Percentiles rank a stretch among this genome's conserved stretches.
These are phyloP conservation scores for Elanoides forficatus DNA, from an alignment of 2,113 vertebrate genomes.

Conservation along the genomic window DNA sequence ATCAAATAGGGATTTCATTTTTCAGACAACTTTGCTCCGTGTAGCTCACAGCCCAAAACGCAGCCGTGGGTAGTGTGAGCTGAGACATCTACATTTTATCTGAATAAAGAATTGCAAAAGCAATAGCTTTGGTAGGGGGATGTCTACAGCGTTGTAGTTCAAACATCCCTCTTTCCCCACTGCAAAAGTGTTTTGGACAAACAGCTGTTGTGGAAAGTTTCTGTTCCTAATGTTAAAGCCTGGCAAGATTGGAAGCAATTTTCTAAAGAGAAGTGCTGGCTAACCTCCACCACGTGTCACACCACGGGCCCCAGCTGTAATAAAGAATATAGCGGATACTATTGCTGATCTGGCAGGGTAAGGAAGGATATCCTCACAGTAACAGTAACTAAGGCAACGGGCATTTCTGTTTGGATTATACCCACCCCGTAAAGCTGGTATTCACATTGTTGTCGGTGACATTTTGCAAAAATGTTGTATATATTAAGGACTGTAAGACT, in stretches of 20 bases:
- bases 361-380: neutral
- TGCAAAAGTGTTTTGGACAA: neutral
- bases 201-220: neutral
- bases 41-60: neutral
- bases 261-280: neutral
- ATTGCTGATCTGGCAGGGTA: neutral
- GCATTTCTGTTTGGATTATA: neutral
- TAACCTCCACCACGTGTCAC: neutral
- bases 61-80: neutral
- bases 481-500: neutral
- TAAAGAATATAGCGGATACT: neutral
- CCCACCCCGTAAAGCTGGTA: neutral
- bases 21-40: neutral
- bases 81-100: neutral
- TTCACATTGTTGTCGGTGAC: neutral
- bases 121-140: neutral
- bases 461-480: neutral
- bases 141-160: neutral
- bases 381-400: neutral
- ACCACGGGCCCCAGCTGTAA: neutral
- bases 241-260: neutral
- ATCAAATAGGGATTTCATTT: neutral
- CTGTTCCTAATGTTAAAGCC: neutral
- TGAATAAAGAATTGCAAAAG: neutral
- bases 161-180: neutral